These are phyloP conservation scores for Holotrichia oblita DNA, from an alignment of 1,140 invertebrate species.

Conservation along the genomic window DNA sequence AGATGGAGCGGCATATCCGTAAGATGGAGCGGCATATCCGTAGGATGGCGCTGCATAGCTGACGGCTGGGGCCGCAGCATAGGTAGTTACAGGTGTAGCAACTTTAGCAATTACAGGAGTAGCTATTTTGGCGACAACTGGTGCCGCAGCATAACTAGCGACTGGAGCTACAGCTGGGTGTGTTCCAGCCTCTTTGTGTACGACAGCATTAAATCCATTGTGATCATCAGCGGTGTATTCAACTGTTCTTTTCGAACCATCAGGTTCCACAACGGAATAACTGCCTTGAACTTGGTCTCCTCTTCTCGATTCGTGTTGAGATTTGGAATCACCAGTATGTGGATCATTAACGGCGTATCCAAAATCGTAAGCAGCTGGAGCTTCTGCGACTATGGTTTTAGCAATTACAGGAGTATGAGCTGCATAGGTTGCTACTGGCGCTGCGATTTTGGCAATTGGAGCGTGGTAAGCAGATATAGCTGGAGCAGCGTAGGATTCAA, in stretches of 20 bases:
- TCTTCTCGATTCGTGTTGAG: conserved; percentile 48
- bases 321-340: conserved; percentile 60
- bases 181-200: conserved; percentile 52
- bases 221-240: conserved; percentile 65
- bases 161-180: conserved; percentile 40
- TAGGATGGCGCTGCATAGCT: conserved; percentile 27
- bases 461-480: background rate
- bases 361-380: conserved; percentile 52
- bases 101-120: conserved; percentile 2
- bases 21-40: conserved; percentile 40
- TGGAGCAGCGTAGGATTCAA: conserved; percentile 20
- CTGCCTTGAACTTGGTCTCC: conserved; percentile 50
- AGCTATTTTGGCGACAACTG: background rate
- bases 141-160: conserved; percentile 3
- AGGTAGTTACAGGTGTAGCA: conserved; percentile 38
- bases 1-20: conserved; percentile 43
- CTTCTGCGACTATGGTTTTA: conserved; percentile 54
- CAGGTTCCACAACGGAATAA: conserved; percentile 62
- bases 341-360: conserved; percentile 59
- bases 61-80: conserved; percentile 37
- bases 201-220: conserved; percentile 52
- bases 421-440: conserved; percentile 13
- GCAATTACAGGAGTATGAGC: conserved; percentile 37
- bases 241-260: conserved; percentile 65
- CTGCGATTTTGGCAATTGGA: conserved; percentile 17